phyloP scores from a whole-genome alignment of 1,140 invertebrate genomes.

The Bombyx mandarina region DNA sequence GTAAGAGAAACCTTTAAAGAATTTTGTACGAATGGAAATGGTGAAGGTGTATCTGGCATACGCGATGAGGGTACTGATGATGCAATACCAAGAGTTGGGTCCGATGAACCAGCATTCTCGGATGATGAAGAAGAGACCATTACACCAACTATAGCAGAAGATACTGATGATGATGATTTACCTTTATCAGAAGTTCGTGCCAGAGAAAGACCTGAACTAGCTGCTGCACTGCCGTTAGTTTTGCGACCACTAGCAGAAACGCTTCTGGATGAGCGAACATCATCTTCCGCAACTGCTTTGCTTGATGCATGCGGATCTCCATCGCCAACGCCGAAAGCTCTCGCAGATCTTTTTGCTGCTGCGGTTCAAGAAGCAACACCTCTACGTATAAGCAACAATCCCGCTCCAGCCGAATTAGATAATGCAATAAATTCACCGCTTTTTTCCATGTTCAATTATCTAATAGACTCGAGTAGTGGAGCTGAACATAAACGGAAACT shows the following conservation, averaged over 20 bases:
- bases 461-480: constrained; percentile 62
- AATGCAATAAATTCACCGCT: constrained; percentile 47
- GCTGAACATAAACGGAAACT: constrained; percentile 85
- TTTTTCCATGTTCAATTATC: constrained; percentile 53
- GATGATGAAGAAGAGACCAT: constrained; percentile 82
- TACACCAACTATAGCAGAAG: constrained; percentile 74
- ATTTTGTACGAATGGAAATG: constrained; percentile 80
- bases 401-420: constrained; percentile 47
- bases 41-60: constrained; percentile 54
- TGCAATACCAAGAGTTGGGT: constrained; percentile 34
- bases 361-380: constrained; percentile 52
- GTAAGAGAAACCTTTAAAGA: constrained; percentile 93
- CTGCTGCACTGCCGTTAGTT: constrained; percentile 74
- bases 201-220: constrained; percentile 64
- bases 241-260: constrained; percentile 77
- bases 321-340: constrained; percentile 62
- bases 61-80: constrained; percentile 72
- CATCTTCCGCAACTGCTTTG: constrained; percentile 71
- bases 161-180: constrained; percentile 91
- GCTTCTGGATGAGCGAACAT: constrained; percentile 62
- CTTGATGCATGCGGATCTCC: constrained; percentile 71
- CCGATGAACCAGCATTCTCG: constrained; percentile 82
- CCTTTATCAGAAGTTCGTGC: constrained; percentile 78
- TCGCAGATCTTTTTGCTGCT: constrained; percentile 60
- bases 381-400: constrained; percentile 39